Conservation (phyloP, 2,888 invertebrate species). For the Buathra laborator region DNA sequence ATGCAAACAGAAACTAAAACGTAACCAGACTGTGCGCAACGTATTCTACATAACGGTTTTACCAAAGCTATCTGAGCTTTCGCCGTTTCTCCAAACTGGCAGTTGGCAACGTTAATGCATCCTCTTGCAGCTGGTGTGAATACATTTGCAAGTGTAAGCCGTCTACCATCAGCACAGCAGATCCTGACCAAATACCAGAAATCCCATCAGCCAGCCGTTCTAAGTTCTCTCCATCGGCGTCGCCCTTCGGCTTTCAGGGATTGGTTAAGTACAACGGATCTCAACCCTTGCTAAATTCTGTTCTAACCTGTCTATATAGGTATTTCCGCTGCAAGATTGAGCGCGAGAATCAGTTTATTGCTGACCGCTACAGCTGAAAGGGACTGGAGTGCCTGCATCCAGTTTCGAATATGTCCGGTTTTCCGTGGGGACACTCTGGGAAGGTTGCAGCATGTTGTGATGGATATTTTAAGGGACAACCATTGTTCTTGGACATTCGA, state of each 20-base stretch:
- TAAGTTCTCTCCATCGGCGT: background rate
- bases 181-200: constrained; percentile 76
- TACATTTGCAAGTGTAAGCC: constrained; percentile 82
- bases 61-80: constrained; percentile 52
- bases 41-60: constrained; percentile 10
- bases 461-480: background rate
- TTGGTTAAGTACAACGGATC: constrained; percentile 53
- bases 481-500: background rate
- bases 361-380: constrained; percentile 11
- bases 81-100: constrained; percentile 68
- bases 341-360: constrained; percentile 13
- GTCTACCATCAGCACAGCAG: constrained; percentile 64
- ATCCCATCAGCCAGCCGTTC: constrained; percentile 61
- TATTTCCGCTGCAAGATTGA: constrained; percentile 14
- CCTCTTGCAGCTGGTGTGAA: constrained; percentile 70
- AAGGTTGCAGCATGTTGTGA: constrained; percentile 1
- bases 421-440: background rate
- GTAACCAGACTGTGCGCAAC: background rate
- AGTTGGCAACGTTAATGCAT: constrained; percentile 73
- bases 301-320: constrained; percentile 23
- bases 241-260: constrained; percentile 37
- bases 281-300: constrained; percentile 47
- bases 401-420: constrained; percentile 7
- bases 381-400: constrained; percentile 1
- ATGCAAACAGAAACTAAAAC: constrained; percentile 17